These are phyloP conservation scores for Holothuria glaberrima DNA, from an alignment of 35 echinoderm and acorn worm genomes.

Conservation along the genomic window DNA sequence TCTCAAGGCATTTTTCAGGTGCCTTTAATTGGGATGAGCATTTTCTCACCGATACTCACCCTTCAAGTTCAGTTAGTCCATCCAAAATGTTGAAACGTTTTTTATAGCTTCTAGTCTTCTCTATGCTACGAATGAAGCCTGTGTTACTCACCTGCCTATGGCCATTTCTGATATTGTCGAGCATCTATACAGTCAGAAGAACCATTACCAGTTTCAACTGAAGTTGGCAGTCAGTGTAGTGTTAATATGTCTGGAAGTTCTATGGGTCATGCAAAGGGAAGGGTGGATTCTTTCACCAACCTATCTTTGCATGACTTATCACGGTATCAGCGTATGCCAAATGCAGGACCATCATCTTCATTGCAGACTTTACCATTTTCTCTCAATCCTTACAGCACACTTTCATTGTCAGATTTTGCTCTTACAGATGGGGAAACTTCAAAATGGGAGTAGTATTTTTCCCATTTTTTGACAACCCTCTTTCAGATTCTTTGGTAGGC, in stretches of 20 bases:
- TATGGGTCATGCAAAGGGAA: too few relatives aligned
- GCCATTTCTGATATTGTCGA: conserved; percentile 11
- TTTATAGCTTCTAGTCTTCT: conserved; percentile 1
- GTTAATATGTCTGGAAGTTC: too few relatives aligned
- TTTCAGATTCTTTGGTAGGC: background rate
- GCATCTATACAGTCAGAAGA: conserved; percentile 17
- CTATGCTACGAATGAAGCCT: background rate
- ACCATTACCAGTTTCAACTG: conserved; percentile 22
- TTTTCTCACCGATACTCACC: conserved; percentile 14
- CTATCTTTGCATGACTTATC: conserved; percentile 4
- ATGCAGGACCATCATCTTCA: background rate
- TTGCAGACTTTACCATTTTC: background rate
- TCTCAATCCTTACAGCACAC: too few relatives aligned
- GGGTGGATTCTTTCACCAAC: background rate
- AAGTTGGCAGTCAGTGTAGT: background rate
- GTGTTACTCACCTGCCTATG: background rate
- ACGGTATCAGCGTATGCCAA: background rate
- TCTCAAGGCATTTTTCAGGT: background rate
- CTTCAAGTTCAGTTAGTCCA: background rate
- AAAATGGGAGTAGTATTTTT: background rate
- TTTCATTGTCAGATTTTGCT: too few relatives aligned
- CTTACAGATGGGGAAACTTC: too few relatives aligned
- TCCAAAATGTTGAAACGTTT: background rate
- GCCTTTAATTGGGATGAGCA: conserved; percentile 16
- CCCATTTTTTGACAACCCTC: background rate